Evolutionary conservation across 92 coral and sea anemone species (phyloP).

Genomic region (Heliopora coerulea): DNA sequence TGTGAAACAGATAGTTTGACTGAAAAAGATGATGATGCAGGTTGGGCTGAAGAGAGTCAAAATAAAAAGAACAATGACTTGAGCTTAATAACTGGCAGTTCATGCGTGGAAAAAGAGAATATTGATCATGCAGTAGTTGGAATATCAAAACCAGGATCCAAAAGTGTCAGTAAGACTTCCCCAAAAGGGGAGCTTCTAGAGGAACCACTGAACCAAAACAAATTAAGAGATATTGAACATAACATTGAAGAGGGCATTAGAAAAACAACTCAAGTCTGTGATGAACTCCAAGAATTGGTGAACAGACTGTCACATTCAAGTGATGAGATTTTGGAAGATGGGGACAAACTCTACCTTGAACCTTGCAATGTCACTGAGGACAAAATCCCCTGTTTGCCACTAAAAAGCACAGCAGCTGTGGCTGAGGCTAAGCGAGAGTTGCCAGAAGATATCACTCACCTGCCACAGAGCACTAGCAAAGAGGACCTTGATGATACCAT

Average conservation of each 20-base stretch:
- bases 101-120: background rate
- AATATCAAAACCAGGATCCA: background rate
- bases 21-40: background rate
- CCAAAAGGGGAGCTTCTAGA: too few species aligned
- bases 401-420: background rate
- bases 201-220: background rate
- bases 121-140: too few species aligned
- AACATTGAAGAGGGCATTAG: slow-evolving; percentile 28
- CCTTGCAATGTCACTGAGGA: background rate
- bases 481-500: too few species aligned
- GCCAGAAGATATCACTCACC: too few species aligned
- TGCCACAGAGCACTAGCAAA: too few species aligned
- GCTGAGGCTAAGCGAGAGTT: background rate
- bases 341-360: background rate
- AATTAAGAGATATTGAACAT: background rate
- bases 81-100: background rate
- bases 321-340: slow-evolving; percentile 13
- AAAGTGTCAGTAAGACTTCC: background rate
- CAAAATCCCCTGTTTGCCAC: background rate
- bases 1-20: background rate
- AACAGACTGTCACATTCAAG: slow-evolving; percentile 7
- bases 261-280: slow-evolving; percentile 32
- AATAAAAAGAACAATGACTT: background rate
- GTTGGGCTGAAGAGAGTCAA: background rate
- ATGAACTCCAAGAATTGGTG: slow-evolving; percentile 1